These are phyloP conservation scores for Limnodromus scolopaceus DNA, from an alignment of 2,797 vertebrate species.

Conservation along the genomic window DNA sequence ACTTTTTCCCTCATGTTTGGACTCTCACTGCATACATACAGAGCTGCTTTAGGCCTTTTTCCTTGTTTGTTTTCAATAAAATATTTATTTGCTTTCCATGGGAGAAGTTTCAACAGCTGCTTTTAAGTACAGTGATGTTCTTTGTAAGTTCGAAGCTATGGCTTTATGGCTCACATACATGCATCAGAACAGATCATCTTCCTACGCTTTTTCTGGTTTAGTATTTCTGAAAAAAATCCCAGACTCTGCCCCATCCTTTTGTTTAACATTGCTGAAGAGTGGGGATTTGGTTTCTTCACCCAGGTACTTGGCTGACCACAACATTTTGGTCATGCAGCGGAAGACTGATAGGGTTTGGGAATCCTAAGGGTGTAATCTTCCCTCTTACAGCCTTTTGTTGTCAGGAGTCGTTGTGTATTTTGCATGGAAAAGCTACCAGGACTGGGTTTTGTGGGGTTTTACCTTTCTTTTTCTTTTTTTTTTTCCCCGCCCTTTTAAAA, in stretches of 20 bases:
- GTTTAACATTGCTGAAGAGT: not conserved
- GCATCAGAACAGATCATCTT: not conserved
- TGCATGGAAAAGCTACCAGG: not conserved
- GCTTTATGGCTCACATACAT: not conserved
- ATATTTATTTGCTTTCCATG: constrained; percentile 21
- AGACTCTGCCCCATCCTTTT: not conserved
- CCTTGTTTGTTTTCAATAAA: not conserved
- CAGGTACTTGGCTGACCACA: not conserved
- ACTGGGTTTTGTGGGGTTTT: not conserved
- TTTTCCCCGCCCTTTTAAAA: not conserved
- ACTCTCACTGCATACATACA: not conserved
- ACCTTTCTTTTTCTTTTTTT: not conserved
- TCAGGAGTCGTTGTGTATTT: not conserved
- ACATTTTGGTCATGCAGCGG: not conserved
- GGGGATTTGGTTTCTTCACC: not conserved
- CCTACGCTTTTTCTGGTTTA: not conserved
- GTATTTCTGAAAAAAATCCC: not conserved
- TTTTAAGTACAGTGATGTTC: not conserved
- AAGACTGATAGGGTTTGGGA: not conserved
- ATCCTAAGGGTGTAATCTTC: not conserved
- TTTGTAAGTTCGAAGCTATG: not conserved
- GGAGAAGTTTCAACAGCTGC: constrained; percentile 14
- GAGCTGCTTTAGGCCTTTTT: constrained; percentile 9
- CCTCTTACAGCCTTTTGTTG: not conserved
- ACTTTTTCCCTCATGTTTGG: not conserved